phyloP scores from a whole-genome alignment of 2,113 vertebrate genomes.

The Solea solea region DNA sequence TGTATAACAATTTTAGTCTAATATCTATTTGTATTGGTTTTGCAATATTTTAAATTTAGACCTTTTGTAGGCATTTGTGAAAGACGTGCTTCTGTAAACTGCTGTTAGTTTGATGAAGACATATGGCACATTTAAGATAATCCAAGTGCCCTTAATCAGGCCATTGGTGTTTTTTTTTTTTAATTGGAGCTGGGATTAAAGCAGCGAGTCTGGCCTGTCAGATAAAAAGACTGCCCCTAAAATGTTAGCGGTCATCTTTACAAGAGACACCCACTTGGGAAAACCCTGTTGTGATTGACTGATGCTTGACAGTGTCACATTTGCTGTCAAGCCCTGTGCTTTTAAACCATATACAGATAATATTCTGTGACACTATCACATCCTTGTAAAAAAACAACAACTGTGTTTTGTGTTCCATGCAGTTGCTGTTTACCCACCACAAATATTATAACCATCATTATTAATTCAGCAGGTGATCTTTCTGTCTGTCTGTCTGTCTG shows the following conservation, averaged over 20 bases:
- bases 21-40: not conserved
- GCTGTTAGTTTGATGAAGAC: constrained; percentile 59
- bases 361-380: constrained; percentile 22
- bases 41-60: not conserved
- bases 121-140: constrained; percentile 55
- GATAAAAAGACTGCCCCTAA: constrained; percentile 62
- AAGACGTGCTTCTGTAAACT: not conserved
- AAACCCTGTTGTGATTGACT: constrained; percentile 43
- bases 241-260: constrained; percentile 47
- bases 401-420: not conserved
- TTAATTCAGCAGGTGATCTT: not conserved
- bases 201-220: constrained; percentile 59
- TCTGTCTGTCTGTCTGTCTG: not conserved
- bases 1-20: not conserved
- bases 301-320: constrained; percentile 32
- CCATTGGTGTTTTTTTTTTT: constrained; percentile 65
- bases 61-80: constrained; percentile 3
- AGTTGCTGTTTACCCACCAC: constrained; percentile 6
- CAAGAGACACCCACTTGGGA: constrained; percentile 62
- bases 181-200: constrained; percentile 74
- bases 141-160: constrained; percentile 58
- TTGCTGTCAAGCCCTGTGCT: constrained; percentile 14
- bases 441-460: constrained; percentile 10
- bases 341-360: constrained; percentile 34
- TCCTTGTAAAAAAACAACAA: not conserved